Conservation (phyloP, 2,113 vertebrate species). For the Cheilinus undulatus region DNA sequence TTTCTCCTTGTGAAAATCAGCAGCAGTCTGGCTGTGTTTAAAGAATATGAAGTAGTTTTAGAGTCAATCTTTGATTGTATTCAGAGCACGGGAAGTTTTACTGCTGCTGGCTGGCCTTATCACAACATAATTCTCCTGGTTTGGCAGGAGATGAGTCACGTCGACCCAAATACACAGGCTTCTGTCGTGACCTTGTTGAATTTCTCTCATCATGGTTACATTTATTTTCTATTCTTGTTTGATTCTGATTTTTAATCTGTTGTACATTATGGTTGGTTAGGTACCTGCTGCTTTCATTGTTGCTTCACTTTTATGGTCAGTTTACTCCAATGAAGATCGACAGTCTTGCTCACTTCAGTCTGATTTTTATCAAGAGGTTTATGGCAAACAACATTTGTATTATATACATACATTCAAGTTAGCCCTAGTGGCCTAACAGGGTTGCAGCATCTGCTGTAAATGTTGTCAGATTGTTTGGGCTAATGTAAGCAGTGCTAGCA, state of each 20-base stretch:
- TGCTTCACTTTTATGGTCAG: too few species aligned
- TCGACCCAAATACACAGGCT: neutral
- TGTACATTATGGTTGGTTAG: too few species aligned
- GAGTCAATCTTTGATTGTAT: slow-evolving; percentile 41
- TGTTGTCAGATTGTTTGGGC: too few species aligned
- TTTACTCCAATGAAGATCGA: too few species aligned
- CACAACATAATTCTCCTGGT: slow-evolving; percentile 41
- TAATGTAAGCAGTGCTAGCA: too few species aligned
- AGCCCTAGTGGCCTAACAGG: too few species aligned
- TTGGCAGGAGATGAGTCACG: slow-evolving; percentile 41
- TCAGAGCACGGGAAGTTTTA: slow-evolving; percentile 2
- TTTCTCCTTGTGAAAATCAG: slow-evolving; percentile 39
- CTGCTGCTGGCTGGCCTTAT: slow-evolving; percentile 32
- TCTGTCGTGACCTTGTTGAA: slow-evolving; percentile 35
- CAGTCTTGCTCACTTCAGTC: too few species aligned
- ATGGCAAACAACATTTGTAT: too few species aligned
- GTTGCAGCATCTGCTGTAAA: too few species aligned
- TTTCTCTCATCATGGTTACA: neutral
- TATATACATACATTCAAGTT: too few species aligned
- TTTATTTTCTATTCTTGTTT: neutral
- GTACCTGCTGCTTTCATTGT: too few species aligned
- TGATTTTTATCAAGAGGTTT: too few species aligned
- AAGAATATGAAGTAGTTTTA: slow-evolving; percentile 46
- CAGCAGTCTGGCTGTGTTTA: slow-evolving; percentile 34
- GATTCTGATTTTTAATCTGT: neutral